A percentile compares a stretch with the other conserved stretches of the same genome.
Conservation (phyloP, 64 coral and sea anemone species). For the Trachythela sp. region DNA sequence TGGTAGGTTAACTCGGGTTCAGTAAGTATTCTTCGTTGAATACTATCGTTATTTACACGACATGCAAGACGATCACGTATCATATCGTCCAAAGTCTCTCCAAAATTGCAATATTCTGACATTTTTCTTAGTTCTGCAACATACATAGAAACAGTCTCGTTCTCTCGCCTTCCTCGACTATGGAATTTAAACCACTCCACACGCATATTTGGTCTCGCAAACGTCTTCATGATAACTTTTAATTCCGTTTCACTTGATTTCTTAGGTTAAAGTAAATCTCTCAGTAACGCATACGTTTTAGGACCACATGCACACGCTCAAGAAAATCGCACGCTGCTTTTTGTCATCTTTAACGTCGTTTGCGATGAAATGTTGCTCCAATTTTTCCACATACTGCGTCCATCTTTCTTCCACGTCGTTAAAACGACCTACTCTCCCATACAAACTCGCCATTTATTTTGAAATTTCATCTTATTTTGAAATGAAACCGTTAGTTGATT, state of each 20-base stretch:
- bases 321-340: background rate
- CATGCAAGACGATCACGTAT: slow-evolving; percentile 21
- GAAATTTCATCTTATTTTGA: too few relatives aligned
- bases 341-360: slow-evolving; percentile 19
- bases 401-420: background rate
- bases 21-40: slow-evolving; percentile 6
- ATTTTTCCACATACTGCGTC: slow-evolving; percentile 17
- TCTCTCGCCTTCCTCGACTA: too few relatives aligned
- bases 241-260: slow-evolving; percentile 39
- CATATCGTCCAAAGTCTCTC: slow-evolving; percentile 21
- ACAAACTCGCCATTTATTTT: background rate
- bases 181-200: too few relatives aligned
- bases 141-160: too few relatives aligned
- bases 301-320: too few relatives aligned
- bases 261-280: slow-evolving; percentile 54
- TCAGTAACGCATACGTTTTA: slow-evolving; percentile 45
- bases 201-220: slow-evolving; percentile 9
- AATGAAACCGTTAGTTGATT: too few relatives aligned
- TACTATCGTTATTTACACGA: slow-evolving; percentile 14
- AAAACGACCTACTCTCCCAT: background rate
- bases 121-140: too few relatives aligned
- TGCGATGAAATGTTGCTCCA: slow-evolving; percentile 9
- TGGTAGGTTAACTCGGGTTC: slow-evolving; percentile 12
- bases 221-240: too few relatives aligned
- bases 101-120: slow-evolving; percentile 34